Base-by-base conservation (phyloP, 2,113 vertebrate species). In the Tragelaphus scriptus region DNA sequence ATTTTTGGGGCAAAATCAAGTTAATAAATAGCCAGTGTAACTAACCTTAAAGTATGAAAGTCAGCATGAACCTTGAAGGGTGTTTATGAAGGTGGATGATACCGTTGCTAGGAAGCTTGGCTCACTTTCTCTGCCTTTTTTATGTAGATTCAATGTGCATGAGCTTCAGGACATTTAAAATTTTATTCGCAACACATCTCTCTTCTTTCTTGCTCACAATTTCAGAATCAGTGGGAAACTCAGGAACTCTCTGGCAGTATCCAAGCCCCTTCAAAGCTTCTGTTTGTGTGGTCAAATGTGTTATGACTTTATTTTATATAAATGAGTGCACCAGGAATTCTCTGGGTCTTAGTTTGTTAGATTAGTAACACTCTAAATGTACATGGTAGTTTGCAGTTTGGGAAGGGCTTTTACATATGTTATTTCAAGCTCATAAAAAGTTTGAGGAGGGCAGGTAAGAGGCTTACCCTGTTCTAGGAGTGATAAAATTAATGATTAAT, bases 1-100 rank as follows among this genome's bases (percentile, higher is more conserved):
- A 88, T 89, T 95, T 95, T 94, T 80, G 15, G 86, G 68, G 61
- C 90, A 58, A 95, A 86, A 25, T 86, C 32, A 71, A 6, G 55
- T 95, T 96, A 97, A 95, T 93, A 79, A 94, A 86, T 92, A 97
- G 55, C 30, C 51, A 85, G 6, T 85, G 17, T 86, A 36, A 55
- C 56, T 88, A 32, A 51, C 56, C 58, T 68, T 88, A 47, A 86
- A 94, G 51, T 89, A 65, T 93, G 77, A 92, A 97, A 95, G 13
- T 30, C 55, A 92, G 53, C 30, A 16, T 55, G 56, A 94, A 85
- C 28, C 58, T 7, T 26, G 55, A 90, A 96, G 58, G 23, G 59
- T 65, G 19, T 32, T n/a, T 81, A 40, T 47, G 51, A 95, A 94
- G 25, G 68, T 92, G 13, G 75, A 56, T 86, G 88, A 87, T 7